Evolutionary conservation across 2,797 vertebrate genomes (phyloP), one percentile per base, ranked within the genome.

Genomic region (Notolepis coatsorum): DNA sequence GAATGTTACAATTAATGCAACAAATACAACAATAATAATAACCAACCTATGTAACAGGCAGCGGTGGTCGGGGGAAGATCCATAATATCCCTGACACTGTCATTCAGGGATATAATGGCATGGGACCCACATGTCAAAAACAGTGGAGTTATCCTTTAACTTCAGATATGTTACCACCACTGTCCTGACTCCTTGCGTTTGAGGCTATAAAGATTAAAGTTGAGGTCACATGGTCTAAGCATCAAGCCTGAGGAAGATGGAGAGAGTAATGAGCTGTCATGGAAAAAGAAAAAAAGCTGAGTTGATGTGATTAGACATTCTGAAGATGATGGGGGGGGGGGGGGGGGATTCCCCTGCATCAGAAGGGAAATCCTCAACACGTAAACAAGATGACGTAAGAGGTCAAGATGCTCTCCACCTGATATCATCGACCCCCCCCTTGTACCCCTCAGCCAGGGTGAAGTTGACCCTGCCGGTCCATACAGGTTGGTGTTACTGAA

Each of bases 281-380:
- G 12, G 18, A 21, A 13, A 1, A 24, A 10, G 1, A 5, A 37
- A 39, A 66, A 55, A 35, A 27, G 23, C 9, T 5, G 3, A 7
- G 6, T 59, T 68, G 21, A 68, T 65, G 17, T 63, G 30, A 54
- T 72, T 31, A 53, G n/a, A 56, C 27, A 35, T 63, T n/a, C 3
- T 49, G 23, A 41, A 43, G 30, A 55, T 65, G 3, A 69, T 68
- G 45, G 41, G 10, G 12, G 3, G 46, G 5, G 65, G 68, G 61
- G 59, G 39, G 72, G 84, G 45, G 61, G 55, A 48, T 42, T 56
- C 59, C 52, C 49, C 9, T 28, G 37, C 7, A 10, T 30, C 20
- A 52, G 37, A 64, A 80, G 72, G 92, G 88, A 91, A n/a, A 91
- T 89, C 91, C 91, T 84, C 55, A 68, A 28, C 25, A 17, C 15